These are phyloP conservation scores for Sus cebifrons DNA, from an alignment of 2,797 vertebrate genomes.

Conservation along the genomic window DNA sequence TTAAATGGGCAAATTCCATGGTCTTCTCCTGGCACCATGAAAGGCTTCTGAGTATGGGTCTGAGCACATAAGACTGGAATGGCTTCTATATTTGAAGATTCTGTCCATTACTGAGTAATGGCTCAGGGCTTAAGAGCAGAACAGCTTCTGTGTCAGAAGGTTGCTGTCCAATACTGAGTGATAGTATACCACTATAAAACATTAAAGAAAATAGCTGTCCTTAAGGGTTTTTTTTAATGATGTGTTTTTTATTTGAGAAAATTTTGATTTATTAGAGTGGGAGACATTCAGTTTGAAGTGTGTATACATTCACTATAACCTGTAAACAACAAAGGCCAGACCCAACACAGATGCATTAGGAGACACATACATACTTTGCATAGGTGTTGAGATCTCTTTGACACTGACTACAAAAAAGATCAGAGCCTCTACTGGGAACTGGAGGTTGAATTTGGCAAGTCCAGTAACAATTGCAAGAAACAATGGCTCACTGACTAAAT, in stretches of 20 bases:
- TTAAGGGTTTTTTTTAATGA: not conserved
- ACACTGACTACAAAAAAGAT: not conserved
- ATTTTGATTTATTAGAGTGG: not conserved
- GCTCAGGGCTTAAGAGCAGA: not conserved
- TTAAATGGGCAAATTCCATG: not conserved
- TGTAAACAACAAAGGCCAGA: not conserved
- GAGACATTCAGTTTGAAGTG: not conserved
- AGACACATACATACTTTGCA: not conserved
- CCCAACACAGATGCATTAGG: not conserved
- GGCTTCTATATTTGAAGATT: not conserved
- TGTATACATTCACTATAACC: not conserved
- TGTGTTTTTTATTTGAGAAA: not conserved
- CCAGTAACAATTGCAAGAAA: constrained; percentile 17
- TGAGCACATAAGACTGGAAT: not conserved
- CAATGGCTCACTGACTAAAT: not conserved
- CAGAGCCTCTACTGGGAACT: not conserved
- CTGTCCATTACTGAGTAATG: not conserved
- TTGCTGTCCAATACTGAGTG: not conserved
- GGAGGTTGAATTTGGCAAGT: constrained; percentile 13
- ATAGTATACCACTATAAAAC: not conserved
- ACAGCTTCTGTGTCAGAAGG: not conserved
- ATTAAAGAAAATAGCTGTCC: not conserved
- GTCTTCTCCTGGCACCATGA: not conserved
- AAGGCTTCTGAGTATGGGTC: not conserved
- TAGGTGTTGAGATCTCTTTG: not conserved